Conservation (phyloP, 2,113 vertebrate genomes). For the Narcine bancroftii region DNA sequence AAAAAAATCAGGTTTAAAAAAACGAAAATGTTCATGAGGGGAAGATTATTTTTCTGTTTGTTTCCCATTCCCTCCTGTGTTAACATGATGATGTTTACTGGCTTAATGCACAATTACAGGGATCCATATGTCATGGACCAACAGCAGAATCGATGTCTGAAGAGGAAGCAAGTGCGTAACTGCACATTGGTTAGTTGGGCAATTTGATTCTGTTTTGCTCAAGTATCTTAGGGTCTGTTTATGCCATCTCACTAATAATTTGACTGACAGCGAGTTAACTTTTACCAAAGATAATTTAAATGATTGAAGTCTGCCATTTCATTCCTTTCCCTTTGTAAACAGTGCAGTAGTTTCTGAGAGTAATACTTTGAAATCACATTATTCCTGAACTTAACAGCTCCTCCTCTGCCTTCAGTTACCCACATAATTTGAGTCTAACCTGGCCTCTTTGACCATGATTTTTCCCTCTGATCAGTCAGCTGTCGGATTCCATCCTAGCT, state of each 20-base stretch:
- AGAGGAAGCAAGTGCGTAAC: background rate
- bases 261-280: background rate
- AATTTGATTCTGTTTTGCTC: background rate
- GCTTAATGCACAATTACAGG: no score
- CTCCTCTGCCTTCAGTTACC: no score
- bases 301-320: background rate
- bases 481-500: no score
- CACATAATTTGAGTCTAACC: background rate
- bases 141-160: no score
- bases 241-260: background rate
- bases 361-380: background rate
- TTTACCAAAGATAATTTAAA: background rate
- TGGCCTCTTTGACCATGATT: no score
- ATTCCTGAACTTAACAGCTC: background rate
- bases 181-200: background rate
- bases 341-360: background rate
- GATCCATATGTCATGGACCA: no score
- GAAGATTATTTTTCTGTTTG: no score
- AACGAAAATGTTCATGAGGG: no score
- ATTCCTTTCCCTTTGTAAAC: background rate
- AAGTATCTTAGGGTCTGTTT: background rate
- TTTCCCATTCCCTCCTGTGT: no score
- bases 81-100: no score
- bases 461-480: no score
- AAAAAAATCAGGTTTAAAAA: background rate